Evolutionary conservation across 92 coral and sea anemone species (phyloP).

Genomic region (Hydrozoanthus gracilis): DNA sequence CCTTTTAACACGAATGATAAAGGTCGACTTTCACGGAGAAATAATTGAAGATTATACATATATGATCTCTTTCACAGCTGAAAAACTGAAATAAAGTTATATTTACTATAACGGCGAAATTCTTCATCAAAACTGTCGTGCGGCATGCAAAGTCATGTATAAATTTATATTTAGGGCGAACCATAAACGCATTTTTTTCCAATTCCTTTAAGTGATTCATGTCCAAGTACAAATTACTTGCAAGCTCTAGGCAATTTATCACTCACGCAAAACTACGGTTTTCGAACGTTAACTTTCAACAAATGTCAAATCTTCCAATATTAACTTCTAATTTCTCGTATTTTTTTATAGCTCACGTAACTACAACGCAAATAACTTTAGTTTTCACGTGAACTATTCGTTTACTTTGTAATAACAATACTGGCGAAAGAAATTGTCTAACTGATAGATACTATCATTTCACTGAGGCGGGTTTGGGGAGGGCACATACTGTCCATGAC

Average conservation of each 20-base stretch:
- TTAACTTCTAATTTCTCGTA: neutral
- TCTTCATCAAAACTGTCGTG: neutral
- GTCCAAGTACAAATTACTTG: neutral
- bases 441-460: neutral
- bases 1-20: neutral
- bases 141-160: neutral
- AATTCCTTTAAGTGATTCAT: neutral
- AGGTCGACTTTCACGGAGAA: neutral
- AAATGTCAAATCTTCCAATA: neutral
- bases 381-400: neutral
- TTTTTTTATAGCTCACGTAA: neutral
- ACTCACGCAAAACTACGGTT: neutral
- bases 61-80: slow-evolving; percentile 17
- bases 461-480: neutral
- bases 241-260: neutral
- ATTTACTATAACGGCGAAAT: neutral
- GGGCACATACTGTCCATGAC: too few species aligned
- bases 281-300: neutral
- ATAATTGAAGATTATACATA: neutral
- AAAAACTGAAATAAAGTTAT: neutral
- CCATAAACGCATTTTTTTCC: neutral
- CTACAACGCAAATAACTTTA: neutral
- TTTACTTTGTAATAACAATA: neutral
- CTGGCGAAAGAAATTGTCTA: neutral
- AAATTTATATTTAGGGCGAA: neutral